Percentiles rank a stretch among this genome's conserved stretches.
phyloP scores from a whole-genome alignment of 2,888 invertebrate genomes.

The Orgyia antiqua region DNA sequence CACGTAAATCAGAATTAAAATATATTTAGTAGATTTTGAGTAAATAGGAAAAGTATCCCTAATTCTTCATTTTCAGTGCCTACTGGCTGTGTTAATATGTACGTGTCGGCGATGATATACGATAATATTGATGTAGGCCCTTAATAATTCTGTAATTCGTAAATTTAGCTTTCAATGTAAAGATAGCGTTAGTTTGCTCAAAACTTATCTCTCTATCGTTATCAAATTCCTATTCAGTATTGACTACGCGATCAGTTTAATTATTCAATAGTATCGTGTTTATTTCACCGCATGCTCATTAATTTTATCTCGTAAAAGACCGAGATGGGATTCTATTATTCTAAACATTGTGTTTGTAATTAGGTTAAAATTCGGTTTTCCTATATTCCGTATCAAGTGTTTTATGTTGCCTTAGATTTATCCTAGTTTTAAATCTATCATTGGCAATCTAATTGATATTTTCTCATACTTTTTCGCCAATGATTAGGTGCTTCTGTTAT shows the following conservation, averaged over 20 bases:
- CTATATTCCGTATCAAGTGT: neutral
- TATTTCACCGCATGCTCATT: constrained; percentile 21
- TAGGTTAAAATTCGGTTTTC: neutral
- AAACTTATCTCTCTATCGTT: constrained; percentile 19
- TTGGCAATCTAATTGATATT: too few species aligned
- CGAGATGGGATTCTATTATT: constrained; percentile 8
- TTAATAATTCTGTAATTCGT: constrained; percentile 5
- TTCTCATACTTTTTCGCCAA: too few species aligned
- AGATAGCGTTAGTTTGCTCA: constrained; percentile 11
- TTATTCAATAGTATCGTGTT: constrained; percentile 17
- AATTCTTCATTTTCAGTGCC: too few species aligned
- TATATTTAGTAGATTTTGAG: too few species aligned
- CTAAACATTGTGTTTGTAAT: constrained; percentile 1
- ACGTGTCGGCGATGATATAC: too few species aligned
- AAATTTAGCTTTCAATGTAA: neutral
- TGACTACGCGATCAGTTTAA: constrained; percentile 16
- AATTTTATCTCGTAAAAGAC: constrained; percentile 8
- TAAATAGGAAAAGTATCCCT: too few species aligned
- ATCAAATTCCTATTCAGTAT: constrained; percentile 23
- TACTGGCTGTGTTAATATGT: too few species aligned
- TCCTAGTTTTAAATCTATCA: too few species aligned
- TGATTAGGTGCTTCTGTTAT: too few species aligned
- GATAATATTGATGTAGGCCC: too few species aligned
- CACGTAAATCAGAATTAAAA: too few species aligned
- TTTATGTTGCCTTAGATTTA: too few species aligned